These are phyloP conservation scores for Pachydiplax longipennis DNA, from an alignment of 2,888 invertebrate species.

Conservation along the genomic window DNA sequence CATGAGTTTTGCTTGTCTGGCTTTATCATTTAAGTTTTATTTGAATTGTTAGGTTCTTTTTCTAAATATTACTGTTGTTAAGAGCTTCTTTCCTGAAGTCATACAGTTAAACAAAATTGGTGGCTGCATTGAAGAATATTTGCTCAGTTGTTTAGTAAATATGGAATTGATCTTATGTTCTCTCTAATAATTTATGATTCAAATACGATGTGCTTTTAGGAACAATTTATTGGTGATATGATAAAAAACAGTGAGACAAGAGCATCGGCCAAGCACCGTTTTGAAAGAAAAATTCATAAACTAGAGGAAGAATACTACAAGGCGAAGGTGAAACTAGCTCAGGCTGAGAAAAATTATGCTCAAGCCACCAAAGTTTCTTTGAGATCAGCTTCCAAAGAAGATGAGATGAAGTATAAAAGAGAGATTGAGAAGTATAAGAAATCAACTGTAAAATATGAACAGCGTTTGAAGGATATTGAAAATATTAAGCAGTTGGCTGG, in stretches of 20 bases:
- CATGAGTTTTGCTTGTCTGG: too few relatives aligned
- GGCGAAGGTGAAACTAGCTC: conserved; percentile 65
- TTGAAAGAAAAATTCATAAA: conserved; percentile 70
- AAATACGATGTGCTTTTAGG: conserved; percentile 54
- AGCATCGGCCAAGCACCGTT: conserved; percentile 66
- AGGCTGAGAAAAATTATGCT: conserved; percentile 62
- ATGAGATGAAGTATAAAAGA: conserved; percentile 56
- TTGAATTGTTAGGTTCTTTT: too few relatives aligned
- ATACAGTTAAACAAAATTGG: background rate
- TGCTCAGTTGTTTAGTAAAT: background rate
- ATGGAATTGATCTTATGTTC: background rate
- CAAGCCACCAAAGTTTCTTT: conserved; percentile 54
- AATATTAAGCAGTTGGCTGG: conserved; percentile 67
- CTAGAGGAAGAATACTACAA: conserved; percentile 68
- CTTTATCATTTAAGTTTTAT: too few relatives aligned
- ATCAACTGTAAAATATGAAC: conserved; percentile 62
- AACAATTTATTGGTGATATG: conserved; percentile 76
- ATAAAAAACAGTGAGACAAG: conserved; percentile 67
- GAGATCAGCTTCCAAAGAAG: conserved; percentile 53
- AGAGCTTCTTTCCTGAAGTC: background rate
- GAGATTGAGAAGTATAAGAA: conserved; percentile 60
- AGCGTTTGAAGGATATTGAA: conserved; percentile 63
- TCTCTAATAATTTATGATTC: background rate
- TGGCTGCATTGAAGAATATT: too few relatives aligned
- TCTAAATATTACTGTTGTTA: too few relatives aligned